Percentiles rank a stretch among this genome's conserved stretches.
Conservation (phyloP, 2,888 invertebrate genomes). For the Pristionchus exspectatus region DNA sequence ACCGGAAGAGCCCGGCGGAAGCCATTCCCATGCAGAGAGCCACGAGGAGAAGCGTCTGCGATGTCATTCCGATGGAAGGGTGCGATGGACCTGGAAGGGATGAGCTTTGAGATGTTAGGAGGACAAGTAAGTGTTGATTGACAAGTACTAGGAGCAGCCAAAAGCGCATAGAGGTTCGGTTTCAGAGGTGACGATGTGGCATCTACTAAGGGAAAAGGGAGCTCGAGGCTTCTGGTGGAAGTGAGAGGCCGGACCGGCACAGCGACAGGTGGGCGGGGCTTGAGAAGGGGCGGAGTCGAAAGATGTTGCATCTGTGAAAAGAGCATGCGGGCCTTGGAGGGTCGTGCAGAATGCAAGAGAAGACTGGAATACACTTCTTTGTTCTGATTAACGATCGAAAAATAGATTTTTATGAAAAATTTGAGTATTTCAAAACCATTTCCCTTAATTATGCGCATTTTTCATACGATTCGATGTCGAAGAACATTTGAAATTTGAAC, state of each 20-base stretch:
- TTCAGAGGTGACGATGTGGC: neutral
- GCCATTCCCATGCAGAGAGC: neutral
- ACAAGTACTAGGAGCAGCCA: neutral
- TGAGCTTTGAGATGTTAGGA: neutral
- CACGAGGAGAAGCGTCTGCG: neutral
- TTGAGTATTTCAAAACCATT: too few species aligned
- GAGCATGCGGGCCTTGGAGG: neutral
- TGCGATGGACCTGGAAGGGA: neutral
- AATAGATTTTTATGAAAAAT: neutral
- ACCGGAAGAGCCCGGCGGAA: conserved; percentile 1
- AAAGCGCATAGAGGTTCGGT: neutral
- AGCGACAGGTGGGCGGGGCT: neutral
- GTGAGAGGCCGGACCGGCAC: neutral
- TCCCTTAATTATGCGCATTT: too few species aligned
- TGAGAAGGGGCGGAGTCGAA: neutral
- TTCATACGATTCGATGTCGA: too few species aligned
- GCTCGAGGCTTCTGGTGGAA: neutral
- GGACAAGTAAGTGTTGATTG: neutral
- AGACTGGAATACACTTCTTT: neutral
- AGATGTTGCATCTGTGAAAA: neutral
- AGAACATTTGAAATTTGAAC: too few species aligned
- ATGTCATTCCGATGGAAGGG: neutral
- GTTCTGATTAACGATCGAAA: too few species aligned
- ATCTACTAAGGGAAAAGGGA: neutral
- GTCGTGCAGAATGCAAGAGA: neutral